Percentiles rank a stretch among this genome's conserved stretches.
Conservation (phyloP, 2,888 invertebrate genomes). For the Lithophane leautieri region DNA sequence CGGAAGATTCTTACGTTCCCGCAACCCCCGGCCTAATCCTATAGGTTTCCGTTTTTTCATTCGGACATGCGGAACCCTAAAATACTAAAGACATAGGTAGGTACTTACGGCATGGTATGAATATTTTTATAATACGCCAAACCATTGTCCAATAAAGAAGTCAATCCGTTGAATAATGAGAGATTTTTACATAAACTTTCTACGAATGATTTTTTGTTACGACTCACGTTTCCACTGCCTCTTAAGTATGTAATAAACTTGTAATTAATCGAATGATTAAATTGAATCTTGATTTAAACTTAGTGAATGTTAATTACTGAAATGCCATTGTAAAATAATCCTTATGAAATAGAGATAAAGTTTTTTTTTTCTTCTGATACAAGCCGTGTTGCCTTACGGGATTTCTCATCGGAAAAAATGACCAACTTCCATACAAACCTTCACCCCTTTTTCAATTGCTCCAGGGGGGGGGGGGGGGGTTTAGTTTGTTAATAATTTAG, state of each 20-base stretch:
- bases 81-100: too few relatives aligned
- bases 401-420: neutral
- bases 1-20: too few relatives aligned
- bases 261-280: neutral
- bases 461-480: too few relatives aligned
- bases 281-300: neutral
- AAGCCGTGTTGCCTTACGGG: neutral
- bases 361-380: too few relatives aligned
- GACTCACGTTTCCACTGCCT: neutral
- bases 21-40: too few relatives aligned
- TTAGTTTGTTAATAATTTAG: too few relatives aligned
- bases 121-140: neutral
- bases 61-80: too few relatives aligned
- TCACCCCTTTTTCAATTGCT: neutral
- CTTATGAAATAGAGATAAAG: too few relatives aligned
- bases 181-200: too few relatives aligned
- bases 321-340: neutral
- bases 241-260: constrained; percentile 15
- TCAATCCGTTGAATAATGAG: neutral
- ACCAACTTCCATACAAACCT: neutral
- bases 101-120: constrained; percentile 32
- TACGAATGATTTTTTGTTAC: neutral
- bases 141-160: constrained; percentile 8
- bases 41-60: too few relatives aligned
- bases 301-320: constrained; percentile 2